phyloP scores from a whole-genome alignment of 2,797 vertebrate genomes.

The Chloroceryle amazona region DNA sequence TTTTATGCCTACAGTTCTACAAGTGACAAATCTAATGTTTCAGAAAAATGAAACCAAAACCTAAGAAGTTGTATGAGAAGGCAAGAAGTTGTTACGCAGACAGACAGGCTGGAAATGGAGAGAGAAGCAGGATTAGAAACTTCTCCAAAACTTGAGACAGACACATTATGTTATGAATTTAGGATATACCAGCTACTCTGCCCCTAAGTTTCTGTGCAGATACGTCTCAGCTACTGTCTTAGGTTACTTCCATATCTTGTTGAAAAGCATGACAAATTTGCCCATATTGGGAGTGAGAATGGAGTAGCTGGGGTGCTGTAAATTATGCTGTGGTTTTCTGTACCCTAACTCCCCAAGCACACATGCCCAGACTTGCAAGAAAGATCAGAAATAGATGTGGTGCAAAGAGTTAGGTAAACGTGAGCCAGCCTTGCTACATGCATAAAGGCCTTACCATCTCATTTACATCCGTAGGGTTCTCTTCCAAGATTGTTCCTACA shows the following conservation, averaged over 20 bases:
- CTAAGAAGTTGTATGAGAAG: conserved; percentile 16
- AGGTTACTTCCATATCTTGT: background rate
- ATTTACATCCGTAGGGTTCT: background rate
- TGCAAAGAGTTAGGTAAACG: conserved; percentile 10
- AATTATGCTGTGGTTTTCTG: background rate
- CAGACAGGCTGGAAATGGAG: background rate
- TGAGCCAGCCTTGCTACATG: background rate
- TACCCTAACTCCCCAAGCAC: background rate
- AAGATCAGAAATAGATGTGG: background rate
- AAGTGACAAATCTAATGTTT: background rate
- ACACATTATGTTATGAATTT: background rate
- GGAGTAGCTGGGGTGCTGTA: background rate
- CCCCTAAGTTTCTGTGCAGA: background rate
- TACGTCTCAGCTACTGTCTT: background rate
- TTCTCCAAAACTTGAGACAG: background rate
- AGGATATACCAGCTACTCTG: background rate
- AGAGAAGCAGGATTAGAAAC: background rate
- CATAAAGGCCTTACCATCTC: background rate
- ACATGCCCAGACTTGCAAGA: background rate
- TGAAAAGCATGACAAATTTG: background rate
- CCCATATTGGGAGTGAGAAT: background rate
- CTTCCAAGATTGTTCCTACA: background rate
- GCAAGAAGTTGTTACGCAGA: background rate
- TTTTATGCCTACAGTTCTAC: background rate
- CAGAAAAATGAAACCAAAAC: conserved; percentile 1